phyloP scores from a whole-genome alignment of 37 sponge, comb jelly and placozoan species.

The Tethya wilhelma region DNA sequence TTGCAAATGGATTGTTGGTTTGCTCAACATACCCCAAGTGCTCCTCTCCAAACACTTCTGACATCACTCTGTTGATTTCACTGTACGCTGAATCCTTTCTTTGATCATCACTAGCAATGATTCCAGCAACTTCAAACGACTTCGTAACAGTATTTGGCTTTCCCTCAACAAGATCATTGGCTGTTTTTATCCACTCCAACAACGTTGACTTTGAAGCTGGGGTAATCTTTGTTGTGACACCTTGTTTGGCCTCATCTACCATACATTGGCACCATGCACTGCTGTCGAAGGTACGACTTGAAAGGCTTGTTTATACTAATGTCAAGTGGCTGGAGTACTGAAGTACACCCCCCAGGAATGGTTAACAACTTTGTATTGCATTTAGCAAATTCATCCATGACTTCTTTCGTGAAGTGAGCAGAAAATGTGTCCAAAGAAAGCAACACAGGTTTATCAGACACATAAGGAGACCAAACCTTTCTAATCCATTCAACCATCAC shows the following conservation, averaged over 20 bases:
- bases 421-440: conserved; percentile 3
- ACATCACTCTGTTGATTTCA: too few species aligned
- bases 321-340: conserved; percentile 31
- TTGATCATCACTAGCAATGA: too few species aligned
- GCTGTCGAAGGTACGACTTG: conserved; percentile 2
- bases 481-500: conserved; percentile 21
- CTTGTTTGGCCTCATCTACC: too few species aligned
- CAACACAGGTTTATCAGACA: background rate
- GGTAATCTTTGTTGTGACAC: too few species aligned
- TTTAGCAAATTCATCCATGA: background rate
- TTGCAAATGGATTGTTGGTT: background rate
- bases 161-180: too few species aligned
- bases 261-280: too few species aligned
- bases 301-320: conserved; percentile 24
- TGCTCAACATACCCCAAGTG: background rate
- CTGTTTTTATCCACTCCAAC: too few species aligned
- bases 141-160: too few species aligned
- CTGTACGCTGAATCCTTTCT: too few species aligned
- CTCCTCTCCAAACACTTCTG: background rate
- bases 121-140: too few species aligned
- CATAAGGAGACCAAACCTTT: background rate
- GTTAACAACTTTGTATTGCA: background rate
- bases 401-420: background rate
- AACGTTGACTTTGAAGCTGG: too few species aligned
- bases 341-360: conserved; percentile 36